A percentile compares a stretch with the other conserved stretches of the same genome.
Evolutionary conservation across 2,888 invertebrate genomes (phyloP).

Genomic region (Frankliniella intonsa): DNA sequence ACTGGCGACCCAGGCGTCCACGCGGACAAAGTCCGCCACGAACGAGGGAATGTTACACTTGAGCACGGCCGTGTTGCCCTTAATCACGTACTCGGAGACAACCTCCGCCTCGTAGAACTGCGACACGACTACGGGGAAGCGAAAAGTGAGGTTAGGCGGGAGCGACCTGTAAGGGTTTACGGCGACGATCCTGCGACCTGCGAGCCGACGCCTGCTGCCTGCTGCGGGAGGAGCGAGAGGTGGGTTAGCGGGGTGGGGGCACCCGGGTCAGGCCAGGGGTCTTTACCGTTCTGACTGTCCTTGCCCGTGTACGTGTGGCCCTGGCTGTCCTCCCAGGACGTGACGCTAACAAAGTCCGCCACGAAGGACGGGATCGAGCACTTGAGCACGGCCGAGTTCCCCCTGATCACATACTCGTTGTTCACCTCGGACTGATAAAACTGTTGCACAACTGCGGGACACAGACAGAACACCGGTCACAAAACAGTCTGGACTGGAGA

Average conservation of each 20-base stretch:
- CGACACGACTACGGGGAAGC: conserved; percentile 65
- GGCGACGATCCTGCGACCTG: background rate
- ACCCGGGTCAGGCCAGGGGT: background rate
- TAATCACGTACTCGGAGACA: conserved; percentile 81
- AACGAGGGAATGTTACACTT: conserved; percentile 86
- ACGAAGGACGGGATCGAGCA: conserved; percentile 88
- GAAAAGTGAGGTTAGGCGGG: conserved; percentile 33
- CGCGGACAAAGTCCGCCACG: conserved; percentile 84
- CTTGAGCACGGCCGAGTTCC: conserved; percentile 80
- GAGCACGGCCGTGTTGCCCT: conserved; percentile 77
- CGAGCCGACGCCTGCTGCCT: background rate
- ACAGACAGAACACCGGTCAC: background rate
- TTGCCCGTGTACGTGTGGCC: conserved; percentile 47
- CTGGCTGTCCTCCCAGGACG: conserved; percentile 64
- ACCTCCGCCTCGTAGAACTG: conserved; percentile 86
- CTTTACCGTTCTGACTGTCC: conserved; percentile 40
- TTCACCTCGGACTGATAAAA: conserved; percentile 86
- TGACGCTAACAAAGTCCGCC: conserved; percentile 84
- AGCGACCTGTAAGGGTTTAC: no score
- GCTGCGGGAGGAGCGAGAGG: background rate
- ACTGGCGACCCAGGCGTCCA: conserved; percentile 74
- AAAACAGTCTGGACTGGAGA: conserved; percentile 24
- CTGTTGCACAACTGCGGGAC: conserved; percentile 74
- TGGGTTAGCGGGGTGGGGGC: no score
- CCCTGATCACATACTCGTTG: conserved; percentile 83